Percentiles rank a stretch among this genome's conserved stretches.
These are phyloP conservation scores for Fistularia commersonii DNA, from an alignment of 2,797 vertebrate species.

Conservation along the genomic window DNA sequence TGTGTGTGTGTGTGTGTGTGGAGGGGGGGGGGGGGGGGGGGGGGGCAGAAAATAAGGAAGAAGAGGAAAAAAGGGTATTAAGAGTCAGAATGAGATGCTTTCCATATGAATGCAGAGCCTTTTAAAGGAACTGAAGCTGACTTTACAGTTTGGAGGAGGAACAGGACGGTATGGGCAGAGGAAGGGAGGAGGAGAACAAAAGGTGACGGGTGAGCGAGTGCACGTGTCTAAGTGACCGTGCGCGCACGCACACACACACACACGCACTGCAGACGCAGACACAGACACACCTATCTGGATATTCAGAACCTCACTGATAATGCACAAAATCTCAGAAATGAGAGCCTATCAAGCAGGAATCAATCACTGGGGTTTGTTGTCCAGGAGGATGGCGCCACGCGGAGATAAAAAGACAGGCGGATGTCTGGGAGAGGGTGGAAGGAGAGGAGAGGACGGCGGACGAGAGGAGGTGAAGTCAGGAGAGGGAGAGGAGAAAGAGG, in stretches of 20 bases:
- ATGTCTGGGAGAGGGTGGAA: constrained; percentile 64
- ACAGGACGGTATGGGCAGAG: constrained; percentile 16
- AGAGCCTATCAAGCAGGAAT: constrained; percentile 90
- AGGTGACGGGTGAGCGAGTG: constrained; percentile 41
- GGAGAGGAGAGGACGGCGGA: constrained; percentile 6
- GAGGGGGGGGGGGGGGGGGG: constrained; percentile 4
- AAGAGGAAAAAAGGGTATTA: constrained; percentile 27
- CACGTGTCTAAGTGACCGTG: constrained; percentile 1
- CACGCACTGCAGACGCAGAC: constrained; percentile 10
- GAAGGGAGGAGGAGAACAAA: constrained; percentile 49
- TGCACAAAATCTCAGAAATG: constrained; percentile 95
- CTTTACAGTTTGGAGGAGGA: constrained; percentile 36
- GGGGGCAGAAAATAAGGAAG: constrained; percentile 25
- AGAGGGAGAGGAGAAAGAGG: too few species aligned
- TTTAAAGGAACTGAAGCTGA: constrained; percentile 32
- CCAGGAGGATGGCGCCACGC: constrained; percentile 93
- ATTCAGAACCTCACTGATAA: constrained; percentile 89
- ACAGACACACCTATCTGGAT: constrained; percentile 32
- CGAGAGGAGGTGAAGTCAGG: too few species aligned
- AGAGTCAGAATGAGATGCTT: constrained; percentile 34
- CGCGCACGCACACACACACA: constrained; percentile 5
- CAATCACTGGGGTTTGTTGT: constrained; percentile 95
- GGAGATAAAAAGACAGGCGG: constrained; percentile 87
- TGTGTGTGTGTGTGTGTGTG: too few species aligned
- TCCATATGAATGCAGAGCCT: constrained; percentile 39